phyloP scores from a whole-genome alignment of 2,888 invertebrate species.

The Ypsolopha sequella region DNA sequence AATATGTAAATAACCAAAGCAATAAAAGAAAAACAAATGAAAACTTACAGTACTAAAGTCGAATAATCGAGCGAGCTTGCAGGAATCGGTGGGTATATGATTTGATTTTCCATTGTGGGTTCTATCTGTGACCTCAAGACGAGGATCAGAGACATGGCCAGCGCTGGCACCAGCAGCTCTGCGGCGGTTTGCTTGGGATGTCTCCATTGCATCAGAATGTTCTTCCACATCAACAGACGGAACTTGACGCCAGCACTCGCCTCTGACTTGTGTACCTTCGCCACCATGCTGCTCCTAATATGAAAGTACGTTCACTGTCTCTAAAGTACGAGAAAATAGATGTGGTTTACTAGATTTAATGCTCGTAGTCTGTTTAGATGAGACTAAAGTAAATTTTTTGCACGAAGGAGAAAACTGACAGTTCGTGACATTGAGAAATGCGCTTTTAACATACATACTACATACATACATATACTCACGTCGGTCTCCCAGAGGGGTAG shows the following conservation, averaged over 20 bases:
- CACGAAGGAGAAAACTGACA: too few species aligned
- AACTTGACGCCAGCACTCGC: slow-evolving; percentile 70
- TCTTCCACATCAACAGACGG: slow-evolving; percentile 85
- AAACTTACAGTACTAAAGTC: background rate
- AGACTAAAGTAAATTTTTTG: too few species aligned
- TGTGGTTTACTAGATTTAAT: too few species aligned
- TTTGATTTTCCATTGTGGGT: slow-evolving; percentile 39
- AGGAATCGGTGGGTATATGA: slow-evolving; percentile 30
- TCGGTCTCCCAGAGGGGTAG: too few species aligned
- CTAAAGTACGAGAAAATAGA: too few species aligned
- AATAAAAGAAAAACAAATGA: background rate
- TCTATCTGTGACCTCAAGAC: slow-evolving; percentile 77
- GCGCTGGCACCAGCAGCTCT: slow-evolving; percentile 76
- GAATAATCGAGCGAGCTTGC: slow-evolving; percentile 33
- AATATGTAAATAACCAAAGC: background rate
- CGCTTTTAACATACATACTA: too few species aligned
- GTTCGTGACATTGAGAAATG: too few species aligned
- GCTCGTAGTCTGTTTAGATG: too few species aligned
- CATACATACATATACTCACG: too few species aligned
- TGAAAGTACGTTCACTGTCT: too few species aligned
- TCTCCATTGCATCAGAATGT: slow-evolving; percentile 81
- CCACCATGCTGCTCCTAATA: too few species aligned
- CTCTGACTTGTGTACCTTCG: slow-evolving; percentile 12
- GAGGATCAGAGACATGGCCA: slow-evolving; percentile 77
- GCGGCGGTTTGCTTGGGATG: slow-evolving; percentile 75